These are phyloP conservation scores for Cichladusa arquata DNA, from an alignment of 2,113 vertebrate genomes.

Conservation along the genomic window DNA sequence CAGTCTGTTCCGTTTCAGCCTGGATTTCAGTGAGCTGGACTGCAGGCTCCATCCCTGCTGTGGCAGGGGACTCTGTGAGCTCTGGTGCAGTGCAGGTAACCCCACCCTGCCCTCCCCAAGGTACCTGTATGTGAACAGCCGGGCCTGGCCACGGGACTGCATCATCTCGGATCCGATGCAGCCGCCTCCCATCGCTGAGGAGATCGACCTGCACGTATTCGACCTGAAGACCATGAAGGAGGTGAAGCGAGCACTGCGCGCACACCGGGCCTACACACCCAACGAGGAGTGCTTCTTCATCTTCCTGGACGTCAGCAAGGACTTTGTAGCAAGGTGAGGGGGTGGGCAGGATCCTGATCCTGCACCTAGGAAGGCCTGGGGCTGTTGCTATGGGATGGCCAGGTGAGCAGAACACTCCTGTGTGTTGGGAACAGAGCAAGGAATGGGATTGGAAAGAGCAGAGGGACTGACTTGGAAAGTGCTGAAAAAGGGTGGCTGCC, in stretches of 20 bases:
- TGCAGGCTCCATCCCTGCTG: neutral
- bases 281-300: conserved; percentile 97
- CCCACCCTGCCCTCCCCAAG: conserved; percentile 61
- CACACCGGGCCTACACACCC: conserved; percentile 92
- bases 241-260: conserved; percentile 87
- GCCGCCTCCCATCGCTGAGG: conserved; percentile 92
- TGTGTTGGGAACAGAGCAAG: neutral
- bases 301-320: conserved; percentile 93
- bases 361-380: rapidly evolving
- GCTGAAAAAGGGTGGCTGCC: neutral
- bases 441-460: neutral
- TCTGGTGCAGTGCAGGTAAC: neutral
- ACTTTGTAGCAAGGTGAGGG: conserved; percentile 89
- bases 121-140: conserved; percentile 95
- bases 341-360: neutral
- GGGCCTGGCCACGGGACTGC: conserved; percentile 89
- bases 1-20: neutral
- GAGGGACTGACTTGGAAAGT: neutral
- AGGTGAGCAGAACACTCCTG: neutral
- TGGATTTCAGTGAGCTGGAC: neutral
- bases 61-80: neutral
- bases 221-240: conserved; percentile 93
- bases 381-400: rapidly evolving
- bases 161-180: conserved; percentile 93
- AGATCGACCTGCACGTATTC: conserved; percentile 93